phyloP scores from a whole-genome alignment of 2,797 vertebrate species.

The Enteromius fasciolatus region DNA sequence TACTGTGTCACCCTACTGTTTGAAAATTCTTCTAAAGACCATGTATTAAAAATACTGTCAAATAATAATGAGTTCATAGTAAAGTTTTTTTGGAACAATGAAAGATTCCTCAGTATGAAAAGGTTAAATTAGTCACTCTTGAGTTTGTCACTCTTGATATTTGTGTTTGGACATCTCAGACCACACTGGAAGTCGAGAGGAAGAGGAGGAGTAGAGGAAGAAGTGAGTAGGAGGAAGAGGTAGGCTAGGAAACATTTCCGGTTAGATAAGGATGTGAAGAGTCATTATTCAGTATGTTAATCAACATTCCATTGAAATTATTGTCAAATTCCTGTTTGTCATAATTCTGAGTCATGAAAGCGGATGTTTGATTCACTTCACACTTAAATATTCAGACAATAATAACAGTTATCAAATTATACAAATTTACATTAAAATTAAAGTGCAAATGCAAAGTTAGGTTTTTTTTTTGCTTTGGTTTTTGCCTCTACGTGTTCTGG shows the following conservation, averaged over 20 bases:
- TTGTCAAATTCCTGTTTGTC: constrained; percentile 46
- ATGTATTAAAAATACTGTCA: not conserved
- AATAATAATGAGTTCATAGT: not conserved
- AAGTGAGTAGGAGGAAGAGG: constrained; percentile 58
- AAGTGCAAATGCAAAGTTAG: not conserved
- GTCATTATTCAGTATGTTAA: constrained; percentile 39
- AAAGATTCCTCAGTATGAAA: not conserved
- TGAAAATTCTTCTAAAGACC: not conserved
- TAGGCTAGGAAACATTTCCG: constrained; percentile 60
- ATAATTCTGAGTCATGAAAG: constrained; percentile 17
- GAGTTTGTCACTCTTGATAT: not conserved
- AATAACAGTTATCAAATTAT: not conserved
- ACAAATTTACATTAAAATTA: not conserved
- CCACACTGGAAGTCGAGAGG: constrained; percentile 24
- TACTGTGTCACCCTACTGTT: not conserved
- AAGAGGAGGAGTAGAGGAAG: constrained; percentile 57
- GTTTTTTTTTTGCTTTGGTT: constrained; percentile 63
- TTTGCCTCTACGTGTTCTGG: constrained; percentile 63
- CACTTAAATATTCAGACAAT: not conserved
- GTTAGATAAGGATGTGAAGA: constrained; percentile 60
- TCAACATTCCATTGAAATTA: constrained; percentile 54
- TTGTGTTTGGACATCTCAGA: constrained; percentile 24
- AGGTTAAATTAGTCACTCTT: not conserved
- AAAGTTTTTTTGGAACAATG: not conserved
- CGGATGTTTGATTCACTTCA: constrained; percentile 1